Conservation (phyloP, 2,797 vertebrate genomes). For the Pangasius larnaudii region DNA sequence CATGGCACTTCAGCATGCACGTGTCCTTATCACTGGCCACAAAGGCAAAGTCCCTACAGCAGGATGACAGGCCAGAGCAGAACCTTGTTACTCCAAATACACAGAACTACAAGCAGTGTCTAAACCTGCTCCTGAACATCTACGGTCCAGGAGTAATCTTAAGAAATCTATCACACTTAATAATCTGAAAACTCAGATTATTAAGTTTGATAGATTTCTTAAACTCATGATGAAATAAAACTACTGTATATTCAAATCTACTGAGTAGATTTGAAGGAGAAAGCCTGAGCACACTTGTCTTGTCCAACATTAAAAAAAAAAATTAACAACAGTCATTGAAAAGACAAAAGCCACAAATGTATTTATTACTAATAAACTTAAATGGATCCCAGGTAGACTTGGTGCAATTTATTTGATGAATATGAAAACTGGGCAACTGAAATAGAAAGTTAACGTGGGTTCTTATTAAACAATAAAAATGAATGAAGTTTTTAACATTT, state of each 20-base stretch:
- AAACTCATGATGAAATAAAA: not conserved
- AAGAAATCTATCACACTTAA: not conserved
- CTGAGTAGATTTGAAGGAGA: not conserved
- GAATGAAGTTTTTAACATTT: not conserved
- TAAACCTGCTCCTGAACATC: not conserved
- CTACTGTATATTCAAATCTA: not conserved
- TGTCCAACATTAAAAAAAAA: not conserved
- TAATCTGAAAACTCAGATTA: no score
- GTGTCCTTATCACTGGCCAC: conserved; percentile 95
- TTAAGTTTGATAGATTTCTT: no score
- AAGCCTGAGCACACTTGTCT: not conserved
- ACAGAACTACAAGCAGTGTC: not conserved
- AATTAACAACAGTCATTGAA: not conserved
- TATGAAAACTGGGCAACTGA: not conserved
- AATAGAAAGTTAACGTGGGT: not conserved
- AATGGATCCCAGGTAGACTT: not conserved
- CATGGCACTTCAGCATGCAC: conserved; percentile 94
- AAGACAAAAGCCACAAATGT: not conserved
- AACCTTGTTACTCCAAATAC: not conserved
- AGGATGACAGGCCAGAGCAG: conserved; percentile 45
- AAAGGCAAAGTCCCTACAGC: conserved; percentile 91
- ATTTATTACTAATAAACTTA: not conserved
- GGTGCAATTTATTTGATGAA: not conserved
- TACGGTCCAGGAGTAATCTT: not conserved
- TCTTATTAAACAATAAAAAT: not conserved